Evolutionary conservation across 2,888 invertebrate species (phyloP), one percentile per base, ranked within the genome.

Genomic region (Ornithoptera priamus): DNA sequence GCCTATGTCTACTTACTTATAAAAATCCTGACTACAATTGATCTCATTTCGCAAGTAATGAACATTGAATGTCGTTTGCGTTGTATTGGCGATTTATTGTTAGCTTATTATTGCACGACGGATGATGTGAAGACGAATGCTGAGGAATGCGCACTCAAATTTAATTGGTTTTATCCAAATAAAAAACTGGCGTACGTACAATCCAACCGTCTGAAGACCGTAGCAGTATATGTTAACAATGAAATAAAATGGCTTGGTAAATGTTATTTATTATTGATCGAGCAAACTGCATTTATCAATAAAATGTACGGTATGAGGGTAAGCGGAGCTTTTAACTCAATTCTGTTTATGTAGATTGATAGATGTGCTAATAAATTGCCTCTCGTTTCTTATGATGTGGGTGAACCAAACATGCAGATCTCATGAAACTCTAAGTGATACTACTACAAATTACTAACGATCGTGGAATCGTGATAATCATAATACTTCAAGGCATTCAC

Each of bases 221-320:
- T 72, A 8, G 70, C 72, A 2, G 24, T 61, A 4, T 70, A 77
- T 17, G 72, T 76, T 20, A 72, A 68, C 12, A 64, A 75, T 24
- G 76, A 81, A 73, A 75, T 86, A 10, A 81, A 83, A 71, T 78
- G 74, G 69, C 73, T 90, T 6, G 80, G 78, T 36, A 83, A 80
- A 72, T 87, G 87, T 73, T 90, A 90, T 71, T 75, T 90, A 64
- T 72, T 87, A 71, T 70, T 90, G 50, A 81, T 79, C 8, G 88
- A 90, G 69, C 90, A 89, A 80, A 82, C 84, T 7, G 77, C 73
- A 8, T 89, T 84, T 71, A 82, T 90, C 42, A 90, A 90, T 75
- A 78, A 77, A 74, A 85, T 88, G 81, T 89, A 80, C 75, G 90
- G 90, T 71, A 76, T 85, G 58, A 80, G 90, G 82, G 90, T 90